phyloP scores from a whole-genome alignment of 2,888 invertebrate species.

The Crepidodera aurea region DNA sequence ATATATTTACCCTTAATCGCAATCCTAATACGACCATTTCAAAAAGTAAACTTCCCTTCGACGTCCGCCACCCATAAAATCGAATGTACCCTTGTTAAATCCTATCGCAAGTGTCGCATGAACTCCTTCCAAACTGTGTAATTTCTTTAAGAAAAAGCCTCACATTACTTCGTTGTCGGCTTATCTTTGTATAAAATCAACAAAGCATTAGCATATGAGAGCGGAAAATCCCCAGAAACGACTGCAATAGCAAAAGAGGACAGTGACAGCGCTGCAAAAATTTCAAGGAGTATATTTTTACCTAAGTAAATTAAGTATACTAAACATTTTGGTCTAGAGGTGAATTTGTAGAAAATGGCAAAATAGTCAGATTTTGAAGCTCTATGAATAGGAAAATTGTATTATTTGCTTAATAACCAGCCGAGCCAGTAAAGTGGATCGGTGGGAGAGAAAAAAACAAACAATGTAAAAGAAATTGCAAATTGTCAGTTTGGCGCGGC shows the following conservation, averaged over 20 bases:
- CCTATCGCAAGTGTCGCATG: background rate
- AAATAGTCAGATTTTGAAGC: too few species aligned
- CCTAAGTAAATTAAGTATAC: too few species aligned
- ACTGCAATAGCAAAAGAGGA: slow-evolving; percentile 3
- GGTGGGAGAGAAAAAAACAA: too few species aligned
- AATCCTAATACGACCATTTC: too few species aligned
- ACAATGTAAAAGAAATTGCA: too few species aligned
- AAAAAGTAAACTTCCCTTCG: background rate
- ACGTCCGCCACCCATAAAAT: background rate
- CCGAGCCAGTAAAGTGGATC: too few species aligned
- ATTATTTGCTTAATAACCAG: too few species aligned
- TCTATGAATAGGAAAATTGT: too few species aligned
- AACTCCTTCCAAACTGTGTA: slow-evolving; percentile 2
- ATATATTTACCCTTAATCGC: background rate
- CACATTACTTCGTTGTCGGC: slow-evolving; percentile 14
- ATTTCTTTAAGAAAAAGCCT: slow-evolving; percentile 11
- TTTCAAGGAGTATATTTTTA: background rate
- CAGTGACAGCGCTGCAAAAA: background rate
- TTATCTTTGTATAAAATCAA: slow-evolving; percentile 27
- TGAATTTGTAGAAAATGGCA: too few species aligned
- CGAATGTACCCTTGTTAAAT: background rate
- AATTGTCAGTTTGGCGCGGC: too few species aligned
- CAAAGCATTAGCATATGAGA: slow-evolving; percentile 34
- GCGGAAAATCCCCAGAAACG: slow-evolving; percentile 29
- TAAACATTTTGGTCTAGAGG: too few species aligned